phyloP scores from a whole-genome alignment of 2,797 vertebrate species.

The Coregonus sp. region DNA sequence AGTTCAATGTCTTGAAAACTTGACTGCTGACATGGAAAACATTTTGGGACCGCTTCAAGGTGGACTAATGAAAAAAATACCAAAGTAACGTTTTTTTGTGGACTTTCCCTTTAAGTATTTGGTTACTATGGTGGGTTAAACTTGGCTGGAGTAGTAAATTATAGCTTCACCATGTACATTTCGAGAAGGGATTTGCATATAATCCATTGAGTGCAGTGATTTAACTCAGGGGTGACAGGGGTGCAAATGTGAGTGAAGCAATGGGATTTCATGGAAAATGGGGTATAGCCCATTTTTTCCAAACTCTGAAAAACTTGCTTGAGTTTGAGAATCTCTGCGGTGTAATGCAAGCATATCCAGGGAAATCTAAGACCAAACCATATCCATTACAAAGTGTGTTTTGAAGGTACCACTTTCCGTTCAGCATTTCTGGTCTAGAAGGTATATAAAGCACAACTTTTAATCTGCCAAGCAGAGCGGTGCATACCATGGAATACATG shows the following conservation, averaged over 20 bases:
- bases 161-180: conserved; percentile 2
- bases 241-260: background rate
- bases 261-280: background rate
- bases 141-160: background rate
- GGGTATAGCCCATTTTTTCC: background rate
- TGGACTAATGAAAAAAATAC: too few species aligned
- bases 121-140: background rate
- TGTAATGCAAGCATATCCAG: too few species aligned
- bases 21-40: too few species aligned
- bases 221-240: background rate
- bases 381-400: background rate
- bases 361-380: too few species aligned
- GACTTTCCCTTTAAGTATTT: background rate
- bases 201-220: background rate
- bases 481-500: conserved; percentile 33
- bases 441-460: conserved; percentile 40
- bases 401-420: background rate
- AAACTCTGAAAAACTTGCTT: background rate
- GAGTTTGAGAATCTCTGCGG: background rate
- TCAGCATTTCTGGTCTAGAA: background rate
- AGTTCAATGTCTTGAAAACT: too few species aligned
- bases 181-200: background rate
- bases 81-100: too few species aligned
- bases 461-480: conserved; percentile 64
- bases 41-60: too few species aligned